These are phyloP conservation scores for Accipiter cooperii DNA, from an alignment of 2,113 vertebrate species.

Conservation along the genomic window DNA sequence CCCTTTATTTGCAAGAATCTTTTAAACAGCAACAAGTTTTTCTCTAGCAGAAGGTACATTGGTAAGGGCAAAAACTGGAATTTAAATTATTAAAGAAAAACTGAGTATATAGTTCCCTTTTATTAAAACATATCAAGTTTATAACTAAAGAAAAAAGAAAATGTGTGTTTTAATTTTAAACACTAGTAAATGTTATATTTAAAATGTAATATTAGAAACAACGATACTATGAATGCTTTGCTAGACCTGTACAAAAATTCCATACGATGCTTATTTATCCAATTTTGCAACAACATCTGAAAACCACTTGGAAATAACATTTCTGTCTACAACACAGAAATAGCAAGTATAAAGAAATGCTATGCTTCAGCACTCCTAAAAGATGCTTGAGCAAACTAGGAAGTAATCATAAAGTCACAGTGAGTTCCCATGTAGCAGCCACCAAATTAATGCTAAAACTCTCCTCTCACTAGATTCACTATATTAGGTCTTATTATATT, in stretches of 20 bases:
- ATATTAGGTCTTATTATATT: not conserved
- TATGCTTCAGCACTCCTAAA: not conserved
- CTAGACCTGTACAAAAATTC: not conserved
- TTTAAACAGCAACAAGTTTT: not conserved
- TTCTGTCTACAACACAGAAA: not conserved
- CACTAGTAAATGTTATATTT: not conserved
- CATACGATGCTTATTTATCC: not conserved
- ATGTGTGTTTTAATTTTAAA: not conserved
- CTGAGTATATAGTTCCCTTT: not conserved
- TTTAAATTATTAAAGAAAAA: not conserved
- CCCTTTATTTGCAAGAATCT: not conserved
- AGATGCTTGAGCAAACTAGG: not conserved
- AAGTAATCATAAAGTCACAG: not conserved
- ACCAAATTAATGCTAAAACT: not conserved
- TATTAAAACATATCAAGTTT: not conserved
- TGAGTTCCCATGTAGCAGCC: not conserved
- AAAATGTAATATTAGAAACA: not conserved
- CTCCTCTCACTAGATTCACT: not conserved
- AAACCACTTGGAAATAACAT: not conserved
- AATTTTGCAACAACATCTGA: not conserved
- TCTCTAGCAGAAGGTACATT: not conserved
- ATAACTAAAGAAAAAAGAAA: not conserved
- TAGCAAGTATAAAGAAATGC: not conserved
- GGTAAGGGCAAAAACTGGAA: not conserved
- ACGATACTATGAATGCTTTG: not conserved